These are phyloP conservation scores for Lagopus muta DNA, from an alignment of 2,113 vertebrate species.

Conservation along the genomic window DNA sequence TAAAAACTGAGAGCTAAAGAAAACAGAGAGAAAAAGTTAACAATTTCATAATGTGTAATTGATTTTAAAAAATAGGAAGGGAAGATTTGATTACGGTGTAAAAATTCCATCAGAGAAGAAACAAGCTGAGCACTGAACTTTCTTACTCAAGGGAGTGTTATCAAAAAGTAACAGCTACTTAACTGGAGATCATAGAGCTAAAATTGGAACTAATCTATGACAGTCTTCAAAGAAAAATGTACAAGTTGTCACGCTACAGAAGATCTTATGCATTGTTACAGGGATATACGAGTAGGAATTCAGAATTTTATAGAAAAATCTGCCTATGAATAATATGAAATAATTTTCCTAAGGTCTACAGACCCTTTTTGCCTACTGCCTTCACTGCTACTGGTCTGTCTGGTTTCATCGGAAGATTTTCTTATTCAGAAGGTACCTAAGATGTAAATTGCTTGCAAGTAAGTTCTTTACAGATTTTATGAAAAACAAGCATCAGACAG, in stretches of 20 bases:
- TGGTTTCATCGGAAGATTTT: background rate
- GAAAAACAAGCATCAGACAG: conserved; percentile 1
- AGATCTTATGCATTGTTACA: background rate
- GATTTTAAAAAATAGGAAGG: background rate
- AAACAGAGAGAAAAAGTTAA: background rate
- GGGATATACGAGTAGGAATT: background rate
- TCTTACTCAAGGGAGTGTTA: background rate
- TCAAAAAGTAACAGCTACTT: background rate
- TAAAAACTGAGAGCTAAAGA: rapidly evolving
- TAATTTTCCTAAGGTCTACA: background rate
- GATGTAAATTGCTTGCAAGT: conserved; percentile 25
- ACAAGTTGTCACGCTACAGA: background rate
- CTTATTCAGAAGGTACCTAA: background rate
- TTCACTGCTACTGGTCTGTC: background rate
- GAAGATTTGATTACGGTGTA: background rate
- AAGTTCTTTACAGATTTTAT: background rate
- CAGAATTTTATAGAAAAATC: background rate
- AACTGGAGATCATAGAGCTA: background rate
- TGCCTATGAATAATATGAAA: background rate
- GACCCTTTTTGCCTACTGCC: background rate
- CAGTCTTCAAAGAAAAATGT: background rate
- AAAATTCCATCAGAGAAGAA: background rate
- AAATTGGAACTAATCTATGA: background rate
- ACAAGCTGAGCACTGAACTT: background rate
- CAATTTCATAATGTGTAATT: background rate